Base-by-base conservation (phyloP, 2,888 invertebrate species). In the Apodemia hepburni region DNA sequence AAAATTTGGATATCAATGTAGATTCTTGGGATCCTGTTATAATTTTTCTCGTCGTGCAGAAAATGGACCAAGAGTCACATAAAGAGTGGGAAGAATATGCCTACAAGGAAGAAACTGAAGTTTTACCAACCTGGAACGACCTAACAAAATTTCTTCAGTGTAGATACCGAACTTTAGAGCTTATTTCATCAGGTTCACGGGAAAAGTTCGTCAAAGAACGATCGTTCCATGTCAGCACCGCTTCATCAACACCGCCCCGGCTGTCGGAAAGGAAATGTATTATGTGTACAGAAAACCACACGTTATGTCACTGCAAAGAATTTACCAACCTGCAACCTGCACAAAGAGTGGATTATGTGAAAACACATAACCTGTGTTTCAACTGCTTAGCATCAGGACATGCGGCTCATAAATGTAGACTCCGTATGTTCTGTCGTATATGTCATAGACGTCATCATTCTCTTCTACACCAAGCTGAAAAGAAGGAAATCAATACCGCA, bases 21-120 rank as follows among this genome's bases (percentile, higher is more conserved):
- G 66, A 68, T 22, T 66, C 67, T 35, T 74, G 65, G 71, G 71
- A 73, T 66, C 69, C 69, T 15, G 7, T 74, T 42, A 66, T 73
- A 12, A 65, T 74, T 60, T 71, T 69, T 66, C 60, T 73, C 9
- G 64, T 71, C 0, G 60, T 61, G 8, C 71, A 71, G 58, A 72
- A 70, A 51, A 57, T 71, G 61, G 73, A 73, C 61, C 64, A 68
- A 33, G 71, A 72, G 35, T 60, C 71, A 58, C 70, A 68, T n/a
- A 68, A 66, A 8, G 63, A 67, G 0, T 73, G 68, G 70, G 71
- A 73, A 63, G 59, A 69, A 22, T 22, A 65, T 61, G 27, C 61
- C n/a, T 64, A 66, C 45, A 58, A 29, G 49, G 62, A 64, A 38
- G 38, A 61, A n/a, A n/a, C 60, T 0, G 64, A 69, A n/a, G 61